Percentiles rank a stretch among this genome's conserved stretches.
Conservation (phyloP, 2,797 vertebrate species). For the Muscicapa comitata region DNA sequence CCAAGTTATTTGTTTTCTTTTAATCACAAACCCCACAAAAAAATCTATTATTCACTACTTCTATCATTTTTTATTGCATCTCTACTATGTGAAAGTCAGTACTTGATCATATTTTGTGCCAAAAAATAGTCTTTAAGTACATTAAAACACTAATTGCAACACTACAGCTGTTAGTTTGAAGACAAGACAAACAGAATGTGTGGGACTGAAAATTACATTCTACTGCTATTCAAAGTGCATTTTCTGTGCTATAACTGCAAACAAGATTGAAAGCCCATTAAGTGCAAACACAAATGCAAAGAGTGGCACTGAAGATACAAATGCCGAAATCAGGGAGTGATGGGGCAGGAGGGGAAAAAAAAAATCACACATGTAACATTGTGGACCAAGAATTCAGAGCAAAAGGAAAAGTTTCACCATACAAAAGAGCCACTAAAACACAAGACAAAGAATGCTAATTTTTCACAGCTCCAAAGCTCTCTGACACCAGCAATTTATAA, state of each 20-base stretch:
- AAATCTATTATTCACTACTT: neutral
- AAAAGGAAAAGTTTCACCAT: neutral
- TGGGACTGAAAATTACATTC: neutral
- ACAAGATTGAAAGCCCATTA: neutral
- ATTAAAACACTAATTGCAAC: neutral
- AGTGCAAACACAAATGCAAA: neutral
- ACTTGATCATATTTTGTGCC: neutral
- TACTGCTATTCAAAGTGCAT: neutral
- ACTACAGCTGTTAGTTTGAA: neutral
- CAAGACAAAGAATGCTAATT: neutral
- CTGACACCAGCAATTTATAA: neutral
- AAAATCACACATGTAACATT: neutral
- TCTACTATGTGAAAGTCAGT: neutral
- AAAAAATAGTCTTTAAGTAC: neutral
- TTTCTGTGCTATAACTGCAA: neutral
- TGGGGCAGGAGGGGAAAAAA: fast-evolving
- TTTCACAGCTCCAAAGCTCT: neutral
- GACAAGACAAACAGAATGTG: neutral
- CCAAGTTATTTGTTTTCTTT: neutral
- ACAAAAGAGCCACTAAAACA: neutral
- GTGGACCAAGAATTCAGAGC: neutral
- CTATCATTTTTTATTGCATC: neutral
- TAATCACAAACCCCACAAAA: neutral
- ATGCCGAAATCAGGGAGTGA: neutral
- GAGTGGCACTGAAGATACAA: neutral